Evolutionary conservation across 1,140 invertebrate species (phyloP).

Genomic region (Doryteuthis pealeii): DNA sequence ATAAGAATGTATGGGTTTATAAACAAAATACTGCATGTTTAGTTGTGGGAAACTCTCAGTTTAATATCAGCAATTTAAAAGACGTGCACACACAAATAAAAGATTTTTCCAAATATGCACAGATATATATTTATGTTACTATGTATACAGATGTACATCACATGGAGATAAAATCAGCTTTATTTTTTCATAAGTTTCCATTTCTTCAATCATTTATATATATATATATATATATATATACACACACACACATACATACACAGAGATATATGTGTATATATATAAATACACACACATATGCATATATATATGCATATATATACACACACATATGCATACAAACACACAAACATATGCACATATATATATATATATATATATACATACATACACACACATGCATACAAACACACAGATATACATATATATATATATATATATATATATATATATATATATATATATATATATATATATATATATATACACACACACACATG

Average conservation of each 20-base stretch:
- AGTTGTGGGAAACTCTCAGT: background rate
- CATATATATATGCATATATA: constrained; percentile 16
- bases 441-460: no score
- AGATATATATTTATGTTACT: background rate
- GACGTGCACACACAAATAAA: no score
- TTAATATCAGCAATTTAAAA: background rate
- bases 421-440: no score
- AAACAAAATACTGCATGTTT: background rate
- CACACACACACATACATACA: constrained; percentile 15
- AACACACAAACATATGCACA: background rate
- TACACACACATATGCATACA: constrained; percentile 2
- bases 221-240: constrained; percentile 6
- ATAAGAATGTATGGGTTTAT: background rate
- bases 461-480: no score
- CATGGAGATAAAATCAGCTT: constrained; percentile 7
- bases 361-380: background rate
- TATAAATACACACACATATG: constrained; percentile 19
- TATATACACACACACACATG: no score
- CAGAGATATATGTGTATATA: constrained; percentile 15
- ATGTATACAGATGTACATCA: background rate
- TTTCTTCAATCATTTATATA: constrained; percentile 1
- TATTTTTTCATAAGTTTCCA: background rate
- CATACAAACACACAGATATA: no score
- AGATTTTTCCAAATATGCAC: background rate
- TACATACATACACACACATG: no score